Conservation (phyloP, 2,888 invertebrate genomes). For the Nomada fucata region DNA sequence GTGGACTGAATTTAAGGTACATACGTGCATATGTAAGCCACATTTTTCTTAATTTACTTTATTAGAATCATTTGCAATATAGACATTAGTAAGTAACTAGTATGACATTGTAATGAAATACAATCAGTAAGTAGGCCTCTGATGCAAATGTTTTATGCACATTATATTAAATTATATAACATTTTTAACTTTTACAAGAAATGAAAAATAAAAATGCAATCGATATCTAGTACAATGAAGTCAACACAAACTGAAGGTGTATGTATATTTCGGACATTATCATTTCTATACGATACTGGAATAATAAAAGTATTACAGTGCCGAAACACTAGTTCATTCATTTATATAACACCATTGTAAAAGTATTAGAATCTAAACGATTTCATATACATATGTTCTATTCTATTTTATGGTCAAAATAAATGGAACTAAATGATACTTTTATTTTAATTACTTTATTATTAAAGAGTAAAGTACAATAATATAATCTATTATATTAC, state of each 20-base stretch:
- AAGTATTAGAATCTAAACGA: constrained; percentile 14
- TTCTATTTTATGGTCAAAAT: constrained; percentile 20
- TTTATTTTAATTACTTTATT: constrained; percentile 64
- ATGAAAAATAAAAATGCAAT: constrained; percentile 59
- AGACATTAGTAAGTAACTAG: constrained; percentile 45
- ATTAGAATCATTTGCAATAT: constrained; percentile 62
- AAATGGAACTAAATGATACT: constrained; percentile 14
- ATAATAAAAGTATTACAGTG: constrained; percentile 71
- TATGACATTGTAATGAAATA: constrained; percentile 49
- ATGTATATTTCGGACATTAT: constrained; percentile 73
- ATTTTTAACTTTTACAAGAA: constrained; percentile 71
- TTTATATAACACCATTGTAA: constrained; percentile 36
- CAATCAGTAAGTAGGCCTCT: constrained; percentile 60
- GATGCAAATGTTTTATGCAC: constrained; percentile 58
- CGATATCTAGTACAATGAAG: constrained; percentile 66
- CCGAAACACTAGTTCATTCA: constrained; percentile 49
- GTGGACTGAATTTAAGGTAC: constrained; percentile 59
- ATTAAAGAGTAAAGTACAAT: constrained; percentile 70
- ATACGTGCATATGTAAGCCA: constrained; percentile 36
- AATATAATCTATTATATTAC: constrained; percentile 65
- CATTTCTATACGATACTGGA: constrained; percentile 77
- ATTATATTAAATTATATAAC: constrained; percentile 59
- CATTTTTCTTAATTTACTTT: constrained; percentile 47
- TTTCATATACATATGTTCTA: not conserved
- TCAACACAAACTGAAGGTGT: constrained; percentile 70